These are phyloP conservation scores for Crenuchus spilurus DNA, from an alignment of 2,797 vertebrate species.

Conservation along the genomic window DNA sequence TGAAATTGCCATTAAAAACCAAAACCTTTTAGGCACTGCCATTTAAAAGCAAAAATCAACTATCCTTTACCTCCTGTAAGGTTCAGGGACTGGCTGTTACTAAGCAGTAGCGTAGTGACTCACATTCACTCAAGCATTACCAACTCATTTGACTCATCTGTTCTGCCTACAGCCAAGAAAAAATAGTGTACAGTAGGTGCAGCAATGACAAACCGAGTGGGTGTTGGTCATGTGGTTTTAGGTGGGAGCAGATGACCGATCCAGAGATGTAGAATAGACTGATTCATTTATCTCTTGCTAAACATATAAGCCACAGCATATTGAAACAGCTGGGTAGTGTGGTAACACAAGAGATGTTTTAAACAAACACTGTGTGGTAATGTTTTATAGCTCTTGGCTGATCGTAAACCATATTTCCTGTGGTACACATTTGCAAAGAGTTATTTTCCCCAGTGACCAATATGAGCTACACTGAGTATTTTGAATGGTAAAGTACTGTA, in stretches of 20 bases:
- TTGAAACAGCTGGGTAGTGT: conserved; percentile 46
- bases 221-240: conserved; percentile 22
- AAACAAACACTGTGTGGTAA: conserved; percentile 43
- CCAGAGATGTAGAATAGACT: background rate
- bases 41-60: too few species aligned
- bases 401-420: conserved; percentile 37
- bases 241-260: background rate
- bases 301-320: conserved; percentile 12
- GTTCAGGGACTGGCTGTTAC: conserved; percentile 1
- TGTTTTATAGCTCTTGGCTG: conserved; percentile 35
- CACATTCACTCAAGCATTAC: background rate
- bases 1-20: too few species aligned
- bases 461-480: background rate
- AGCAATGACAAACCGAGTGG: background rate
- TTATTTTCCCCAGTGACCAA: background rate
- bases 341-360: conserved; percentile 29
- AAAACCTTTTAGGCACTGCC: too few species aligned
- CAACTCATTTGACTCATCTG: background rate
- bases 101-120: background rate
- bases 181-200: background rate
- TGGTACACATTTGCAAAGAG: conserved; percentile 10
- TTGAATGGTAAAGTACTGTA: background rate
- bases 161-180: background rate
- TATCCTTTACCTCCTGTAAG: background rate
- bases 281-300: background rate